Evolutionary conservation across 92 coral and sea anemone species (phyloP).

Genomic region (Virgularia gustaviana): DNA sequence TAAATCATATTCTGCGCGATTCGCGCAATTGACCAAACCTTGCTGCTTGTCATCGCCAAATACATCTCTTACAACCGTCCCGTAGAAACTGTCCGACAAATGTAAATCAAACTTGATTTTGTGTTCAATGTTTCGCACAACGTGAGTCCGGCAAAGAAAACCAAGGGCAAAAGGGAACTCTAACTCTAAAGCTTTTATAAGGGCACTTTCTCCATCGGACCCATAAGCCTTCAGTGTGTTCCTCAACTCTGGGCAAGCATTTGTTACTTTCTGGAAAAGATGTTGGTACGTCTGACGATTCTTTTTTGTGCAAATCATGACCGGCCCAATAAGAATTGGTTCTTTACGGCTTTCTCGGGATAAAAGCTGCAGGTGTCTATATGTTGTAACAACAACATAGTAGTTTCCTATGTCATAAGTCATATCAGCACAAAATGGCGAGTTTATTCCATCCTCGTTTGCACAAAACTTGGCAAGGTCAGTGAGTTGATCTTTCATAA

Average conservation of each 20-base stretch:
- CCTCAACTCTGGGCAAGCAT: conserved; percentile 16
- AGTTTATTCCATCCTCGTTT: conserved; percentile 44
- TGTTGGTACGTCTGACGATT: conserved; percentile 45
- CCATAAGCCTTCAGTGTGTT: conserved; percentile 43
- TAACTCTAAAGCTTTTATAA: conserved; percentile 33
- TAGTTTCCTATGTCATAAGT: conserved; percentile 53
- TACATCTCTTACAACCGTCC: conserved; percentile 18
- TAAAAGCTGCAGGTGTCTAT: conserved; percentile 49
- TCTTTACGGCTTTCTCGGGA: conserved; percentile 30
- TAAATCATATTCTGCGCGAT: conserved; percentile 47
- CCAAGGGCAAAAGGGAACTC: conserved; percentile 52
- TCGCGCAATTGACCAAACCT: conserved; percentile 47
- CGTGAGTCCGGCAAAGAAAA: conserved; percentile 43
- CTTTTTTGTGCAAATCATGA: conserved; percentile 46
- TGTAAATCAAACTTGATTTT: conserved; percentile 46
- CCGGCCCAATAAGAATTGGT: conserved; percentile 50
- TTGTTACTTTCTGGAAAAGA: conserved; percentile 44
- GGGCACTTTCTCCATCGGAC: conserved; percentile 39
- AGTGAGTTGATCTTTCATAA: conserved; percentile 44
- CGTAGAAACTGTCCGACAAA: conserved; percentile 26
- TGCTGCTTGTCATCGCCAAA: conserved; percentile 37
- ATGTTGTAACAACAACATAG: conserved; percentile 59
- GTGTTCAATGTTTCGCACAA: conserved; percentile 45
- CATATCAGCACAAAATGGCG: conserved; percentile 59
- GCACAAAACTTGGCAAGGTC: conserved; percentile 50